Base-by-base conservation (phyloP, 1,140 invertebrate species). In the Galendromus occidentalis region DNA sequence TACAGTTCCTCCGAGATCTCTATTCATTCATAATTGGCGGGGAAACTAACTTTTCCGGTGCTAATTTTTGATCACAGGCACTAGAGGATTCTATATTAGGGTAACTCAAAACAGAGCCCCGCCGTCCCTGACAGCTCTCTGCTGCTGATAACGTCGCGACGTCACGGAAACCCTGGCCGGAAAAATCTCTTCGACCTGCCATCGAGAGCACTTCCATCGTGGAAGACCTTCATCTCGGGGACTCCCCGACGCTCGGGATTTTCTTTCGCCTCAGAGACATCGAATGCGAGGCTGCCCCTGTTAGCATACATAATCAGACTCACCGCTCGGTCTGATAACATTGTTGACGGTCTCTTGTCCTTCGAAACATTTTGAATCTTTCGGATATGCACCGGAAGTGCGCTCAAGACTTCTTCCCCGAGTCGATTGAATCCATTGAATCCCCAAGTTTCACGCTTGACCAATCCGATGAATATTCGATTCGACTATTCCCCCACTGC, bases 361-460 rank as follows among this genome's bases (percentile, higher is more conserved):
- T 85, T 82, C 20, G 94, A 79, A 0, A 88, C 84, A 69, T 85
- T 82, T 75, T 97, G 90, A 42, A 94, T 87, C 17, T 86, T 82
- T 72, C 89, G 86, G 69, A 93, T 88, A 69, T 90, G 81, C 81
- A 88, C 89, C 0, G 91, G 88, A 5, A 96, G 85, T 6, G 89
- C 85, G 20, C 91, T 95, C 42, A 98, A 77, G 5, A 93, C 94
- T 44, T 85, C 85, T 74, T 93, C 87, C 71, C 94, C 87, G 18
- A 98, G 77, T 12, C 94, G 84, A 78, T 98, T 98, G 76, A 97
- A 96, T 78, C 97, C 93, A 77, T 98, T 92, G 77, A 97, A 97
- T 30, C 93, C 93, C 92, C 92, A 97, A 42, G 91, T 89, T n/a
- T 93, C 93, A 75, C 88, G 88, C 74, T 89, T 86, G 0, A 91